These are phyloP conservation scores for Allygus modestus DNA, from an alignment of 2,888 invertebrate genomes.

Conservation along the genomic window DNA sequence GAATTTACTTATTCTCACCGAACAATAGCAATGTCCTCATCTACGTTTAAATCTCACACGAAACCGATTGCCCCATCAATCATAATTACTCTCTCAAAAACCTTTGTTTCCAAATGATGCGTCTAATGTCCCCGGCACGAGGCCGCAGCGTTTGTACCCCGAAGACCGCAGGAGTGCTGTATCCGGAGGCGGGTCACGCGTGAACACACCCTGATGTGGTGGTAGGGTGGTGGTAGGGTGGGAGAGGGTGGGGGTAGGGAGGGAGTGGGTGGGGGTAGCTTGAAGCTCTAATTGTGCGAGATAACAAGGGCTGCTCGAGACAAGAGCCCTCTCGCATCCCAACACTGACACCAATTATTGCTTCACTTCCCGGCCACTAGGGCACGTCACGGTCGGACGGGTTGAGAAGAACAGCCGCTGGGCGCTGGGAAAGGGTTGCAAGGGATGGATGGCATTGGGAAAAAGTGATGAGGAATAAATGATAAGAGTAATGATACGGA, in stretches of 20 bases:
- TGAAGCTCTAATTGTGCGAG: conserved; percentile 36
- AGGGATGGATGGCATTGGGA: no score
- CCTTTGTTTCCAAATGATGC: background rate
- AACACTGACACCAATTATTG: conserved; percentile 20
- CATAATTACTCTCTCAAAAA: no score
- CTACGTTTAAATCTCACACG: no score
- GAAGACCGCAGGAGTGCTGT: background rate
- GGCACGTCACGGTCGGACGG: background rate
- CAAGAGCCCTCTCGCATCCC: conserved; percentile 27
- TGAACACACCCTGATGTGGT: background rate
- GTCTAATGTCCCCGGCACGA: background rate
- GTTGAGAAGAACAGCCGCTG: background rate
- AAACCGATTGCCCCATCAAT: no score
- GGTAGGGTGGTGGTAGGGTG: background rate
- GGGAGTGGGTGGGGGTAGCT: background rate
- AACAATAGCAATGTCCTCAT: no score
- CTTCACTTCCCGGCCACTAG: conserved; percentile 24
- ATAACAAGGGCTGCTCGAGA: conserved; percentile 25
- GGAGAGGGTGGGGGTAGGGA: background rate
- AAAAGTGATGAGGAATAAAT: no score
- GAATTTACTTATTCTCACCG: no score
- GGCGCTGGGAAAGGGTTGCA: background rate
- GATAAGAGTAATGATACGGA: no score
- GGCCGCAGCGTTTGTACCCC: background rate
- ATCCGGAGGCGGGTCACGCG: background rate